A percentile compares a stretch with the other conserved stretches of the same genome.
Evolutionary conservation across 23 tunicate genomes (phyloP).

Genomic region (Oikopleura albicans): DNA sequence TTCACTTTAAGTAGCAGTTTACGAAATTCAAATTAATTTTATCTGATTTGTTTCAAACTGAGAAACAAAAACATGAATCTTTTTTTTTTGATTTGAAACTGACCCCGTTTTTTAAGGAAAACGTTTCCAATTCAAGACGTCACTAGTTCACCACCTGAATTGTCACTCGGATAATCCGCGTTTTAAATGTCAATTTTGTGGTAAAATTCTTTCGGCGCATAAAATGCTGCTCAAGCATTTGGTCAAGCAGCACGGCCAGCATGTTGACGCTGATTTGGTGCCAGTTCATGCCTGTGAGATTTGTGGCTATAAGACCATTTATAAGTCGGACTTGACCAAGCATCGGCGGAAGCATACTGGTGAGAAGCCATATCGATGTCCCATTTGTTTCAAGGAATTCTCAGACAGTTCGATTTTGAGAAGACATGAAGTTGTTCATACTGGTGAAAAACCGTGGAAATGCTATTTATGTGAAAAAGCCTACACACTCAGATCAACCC

Average conservation of each 20-base stretch:
- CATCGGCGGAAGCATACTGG: slow-evolving; percentile 11
- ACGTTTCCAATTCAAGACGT: slow-evolving; percentile 11
- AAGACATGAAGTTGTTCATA: slow-evolving; percentile 11
- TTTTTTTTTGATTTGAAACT: too few relatives aligned
- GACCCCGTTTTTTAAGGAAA: too few relatives aligned
- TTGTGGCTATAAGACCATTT: slow-evolving; percentile 10
- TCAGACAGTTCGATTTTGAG: neutral
- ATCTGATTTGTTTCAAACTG: too few relatives aligned
- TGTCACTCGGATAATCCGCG: slow-evolving; percentile 15
- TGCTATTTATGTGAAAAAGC: slow-evolving; percentile 4
- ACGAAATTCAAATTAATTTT: too few relatives aligned
- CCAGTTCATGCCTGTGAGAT: neutral
- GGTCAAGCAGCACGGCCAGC: slow-evolving; percentile 10
- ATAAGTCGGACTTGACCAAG: neutral
- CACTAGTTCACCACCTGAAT: slow-evolving; percentile 11
- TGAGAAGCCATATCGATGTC: slow-evolving; percentile 5
- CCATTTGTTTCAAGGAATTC: slow-evolving; percentile 9
- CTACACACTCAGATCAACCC: neutral
- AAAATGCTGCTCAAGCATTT: slow-evolving; percentile 13
- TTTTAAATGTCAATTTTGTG: slow-evolving; percentile 12
- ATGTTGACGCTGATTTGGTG: neutral
- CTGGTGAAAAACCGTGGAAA: slow-evolving; percentile 12
- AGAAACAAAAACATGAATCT: too few relatives aligned
- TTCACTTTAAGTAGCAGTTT: too few relatives aligned
- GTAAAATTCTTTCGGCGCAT: slow-evolving; percentile 11